Evolutionary conservation across 2,113 vertebrate genomes (phyloP).

Genomic region (Cyprinodon tularosa): DNA sequence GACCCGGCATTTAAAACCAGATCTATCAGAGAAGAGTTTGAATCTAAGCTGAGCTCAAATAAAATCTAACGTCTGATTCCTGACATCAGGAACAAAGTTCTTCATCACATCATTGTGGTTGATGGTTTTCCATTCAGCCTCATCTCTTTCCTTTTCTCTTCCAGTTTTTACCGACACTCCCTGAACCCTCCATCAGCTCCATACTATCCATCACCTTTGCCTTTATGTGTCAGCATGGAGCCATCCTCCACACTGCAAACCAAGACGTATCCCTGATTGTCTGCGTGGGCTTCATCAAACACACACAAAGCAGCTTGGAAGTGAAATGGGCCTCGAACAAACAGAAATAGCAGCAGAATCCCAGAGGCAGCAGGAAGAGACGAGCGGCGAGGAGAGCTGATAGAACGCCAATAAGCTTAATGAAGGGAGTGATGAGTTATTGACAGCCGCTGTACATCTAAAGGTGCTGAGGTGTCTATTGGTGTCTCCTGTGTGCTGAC

Average conservation of each 20-base stretch:
- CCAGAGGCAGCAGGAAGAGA: slow-evolving; percentile 24
- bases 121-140: not conserved
- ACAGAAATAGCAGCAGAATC: slow-evolving; percentile 10
- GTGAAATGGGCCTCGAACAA: slow-evolving; percentile 45
- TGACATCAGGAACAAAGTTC: not conserved
- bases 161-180: slow-evolving; percentile 23
- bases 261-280: slow-evolving; percentile 15
- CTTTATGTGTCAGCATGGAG: slow-evolving; percentile 23
- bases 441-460: slow-evolving; percentile 70
- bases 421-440: slow-evolving; percentile 80
- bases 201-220: slow-evolving; percentile 41
- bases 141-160: slow-evolving; percentile 9
- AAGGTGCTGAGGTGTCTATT: slow-evolving; percentile 68
- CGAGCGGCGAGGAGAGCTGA: slow-evolving; percentile 28
- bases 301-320: slow-evolving; percentile 15
- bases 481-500: slow-evolving; percentile 56
- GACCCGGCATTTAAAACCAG: too few relatives aligned
- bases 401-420: slow-evolving; percentile 69
- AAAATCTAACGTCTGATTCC: too few relatives aligned
- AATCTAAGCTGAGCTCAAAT: too few relatives aligned
- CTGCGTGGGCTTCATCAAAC: slow-evolving; percentile 7
- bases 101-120: slow-evolving; percentile 4
- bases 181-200: slow-evolving; percentile 36
- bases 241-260: slow-evolving; percentile 1
- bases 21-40: too few relatives aligned